Evolutionary conservation across 2,888 invertebrate species (phyloP).

Genomic region (Cenopis cana): DNA sequence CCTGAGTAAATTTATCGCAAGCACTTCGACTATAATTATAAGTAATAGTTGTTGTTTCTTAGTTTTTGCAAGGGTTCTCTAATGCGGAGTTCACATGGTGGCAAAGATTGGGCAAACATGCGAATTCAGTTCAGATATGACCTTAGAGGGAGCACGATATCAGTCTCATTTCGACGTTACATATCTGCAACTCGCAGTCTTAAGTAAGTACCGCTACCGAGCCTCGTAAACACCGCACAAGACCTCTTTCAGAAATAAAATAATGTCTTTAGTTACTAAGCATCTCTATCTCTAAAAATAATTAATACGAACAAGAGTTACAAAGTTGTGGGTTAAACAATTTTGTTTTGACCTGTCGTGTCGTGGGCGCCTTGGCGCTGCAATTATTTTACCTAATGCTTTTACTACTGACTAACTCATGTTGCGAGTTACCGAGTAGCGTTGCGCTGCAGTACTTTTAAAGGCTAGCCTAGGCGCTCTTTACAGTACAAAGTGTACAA

Average conservation of each 20-base stretch:
- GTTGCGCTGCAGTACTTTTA: not conserved
- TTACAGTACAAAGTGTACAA: not conserved
- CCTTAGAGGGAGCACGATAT: not conserved
- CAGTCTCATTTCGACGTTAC: not conserved
- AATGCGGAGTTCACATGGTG: not conserved
- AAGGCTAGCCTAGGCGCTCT: slow-evolving; percentile 1
- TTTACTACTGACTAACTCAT: slow-evolving; percentile 18
- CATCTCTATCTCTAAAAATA: too few relatives aligned
- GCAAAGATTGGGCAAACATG: not conserved
- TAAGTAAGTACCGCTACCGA: not conserved
- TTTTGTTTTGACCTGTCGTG: slow-evolving; percentile 24
- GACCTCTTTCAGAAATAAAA: not conserved
- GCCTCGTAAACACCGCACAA: not conserved
- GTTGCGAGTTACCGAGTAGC: slow-evolving; percentile 16
- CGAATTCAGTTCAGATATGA: too few relatives aligned
- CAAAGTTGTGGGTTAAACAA: slow-evolving; percentile 22
- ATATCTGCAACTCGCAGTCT: too few relatives aligned
- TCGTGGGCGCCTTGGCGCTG: slow-evolving; percentile 21
- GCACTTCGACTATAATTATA: not conserved
- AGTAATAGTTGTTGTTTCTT: too few relatives aligned
- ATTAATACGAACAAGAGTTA: not conserved
- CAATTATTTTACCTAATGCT: slow-evolving; percentile 33
- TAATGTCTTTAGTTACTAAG: not conserved
- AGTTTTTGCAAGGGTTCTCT: not conserved
- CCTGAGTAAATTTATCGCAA: not conserved